Percentiles rank a stretch among this genome's conserved stretches.
Evolutionary conservation across 2,113 vertebrate species (phyloP).

Genomic region (Alces alces): DNA sequence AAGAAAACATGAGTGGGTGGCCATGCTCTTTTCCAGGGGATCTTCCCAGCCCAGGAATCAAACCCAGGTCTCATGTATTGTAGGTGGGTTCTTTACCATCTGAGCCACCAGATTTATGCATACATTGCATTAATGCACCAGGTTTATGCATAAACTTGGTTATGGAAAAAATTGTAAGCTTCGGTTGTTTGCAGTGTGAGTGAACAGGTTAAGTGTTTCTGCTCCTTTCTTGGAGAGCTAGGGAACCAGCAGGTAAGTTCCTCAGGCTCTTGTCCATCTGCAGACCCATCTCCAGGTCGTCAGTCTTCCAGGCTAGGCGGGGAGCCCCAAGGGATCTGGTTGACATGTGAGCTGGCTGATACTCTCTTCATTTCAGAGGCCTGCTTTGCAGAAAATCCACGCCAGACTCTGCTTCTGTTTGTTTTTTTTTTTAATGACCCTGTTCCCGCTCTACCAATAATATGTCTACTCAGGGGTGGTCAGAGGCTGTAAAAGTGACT

Average conservation of each 20-base stretch:
- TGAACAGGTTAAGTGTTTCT: not conserved
- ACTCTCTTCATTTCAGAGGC: not conserved
- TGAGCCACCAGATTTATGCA: not conserved
- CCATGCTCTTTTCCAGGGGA: not conserved
- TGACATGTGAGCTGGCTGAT: not conserved
- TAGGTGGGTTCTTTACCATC: not conserved
- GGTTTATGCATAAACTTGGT: not conserved
- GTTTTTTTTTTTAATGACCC: not conserved
- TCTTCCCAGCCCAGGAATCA: not conserved
- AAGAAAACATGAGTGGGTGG: not conserved
- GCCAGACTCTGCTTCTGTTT: not conserved
- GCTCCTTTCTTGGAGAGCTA: not conserved
- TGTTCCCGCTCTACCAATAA: not conserved
- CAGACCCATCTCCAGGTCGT: not conserved
- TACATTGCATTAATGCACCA: not conserved
- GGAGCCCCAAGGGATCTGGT: not conserved
- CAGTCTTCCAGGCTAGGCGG: not conserved
- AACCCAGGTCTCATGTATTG: not conserved
- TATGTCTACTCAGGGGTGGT: not conserved
- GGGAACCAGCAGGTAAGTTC: fast-evolving
- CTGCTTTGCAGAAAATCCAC: not conserved
- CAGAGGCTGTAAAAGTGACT: not conserved
- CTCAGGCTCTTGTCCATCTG: not conserved
- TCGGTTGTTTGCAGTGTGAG: not conserved
- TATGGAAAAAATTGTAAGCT: not conserved